Conservation (phyloP, 2,113 vertebrate genomes). For the Equus przewalskii region DNA sequence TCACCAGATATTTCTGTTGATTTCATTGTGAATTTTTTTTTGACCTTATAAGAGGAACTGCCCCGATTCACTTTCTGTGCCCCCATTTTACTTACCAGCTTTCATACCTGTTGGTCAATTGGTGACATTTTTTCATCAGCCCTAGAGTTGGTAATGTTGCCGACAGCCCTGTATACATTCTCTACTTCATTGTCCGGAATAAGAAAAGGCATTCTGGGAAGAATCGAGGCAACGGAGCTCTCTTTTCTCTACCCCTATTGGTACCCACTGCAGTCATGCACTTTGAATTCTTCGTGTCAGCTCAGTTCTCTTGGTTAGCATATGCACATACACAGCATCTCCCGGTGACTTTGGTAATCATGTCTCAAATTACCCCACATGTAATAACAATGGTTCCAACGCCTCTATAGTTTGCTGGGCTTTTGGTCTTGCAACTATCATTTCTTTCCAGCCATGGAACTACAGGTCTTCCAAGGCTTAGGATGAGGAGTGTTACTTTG, state of each 20-base stretch:
- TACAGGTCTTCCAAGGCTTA: background rate
- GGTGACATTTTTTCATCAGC: slow-evolving; percentile 9
- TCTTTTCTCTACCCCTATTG: background rate
- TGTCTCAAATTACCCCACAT: background rate
- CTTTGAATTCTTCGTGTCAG: slow-evolving; percentile 39
- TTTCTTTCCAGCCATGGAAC: background rate
- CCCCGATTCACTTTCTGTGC: background rate
- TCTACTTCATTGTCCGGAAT: background rate
- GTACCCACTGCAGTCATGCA: background rate
- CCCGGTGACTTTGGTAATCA: background rate
- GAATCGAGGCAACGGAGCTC: background rate
- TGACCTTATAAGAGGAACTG: background rate
- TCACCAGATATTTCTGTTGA: slow-evolving; percentile 42
- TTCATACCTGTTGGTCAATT: background rate
- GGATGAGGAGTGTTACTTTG: background rate
- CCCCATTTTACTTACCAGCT: background rate
- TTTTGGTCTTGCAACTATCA: background rate
- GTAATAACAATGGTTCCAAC: background rate
- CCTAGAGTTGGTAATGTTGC: background rate
- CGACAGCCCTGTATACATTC: background rate
- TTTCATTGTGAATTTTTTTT: slow-evolving; percentile 60
- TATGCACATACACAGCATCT: background rate
- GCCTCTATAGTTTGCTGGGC: background rate
- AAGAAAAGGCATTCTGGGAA: slow-evolving; percentile 35
- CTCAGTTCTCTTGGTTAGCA: background rate